Conservation (phyloP, 2,113 vertebrate species). For the Taurulus bubalis region DNA sequence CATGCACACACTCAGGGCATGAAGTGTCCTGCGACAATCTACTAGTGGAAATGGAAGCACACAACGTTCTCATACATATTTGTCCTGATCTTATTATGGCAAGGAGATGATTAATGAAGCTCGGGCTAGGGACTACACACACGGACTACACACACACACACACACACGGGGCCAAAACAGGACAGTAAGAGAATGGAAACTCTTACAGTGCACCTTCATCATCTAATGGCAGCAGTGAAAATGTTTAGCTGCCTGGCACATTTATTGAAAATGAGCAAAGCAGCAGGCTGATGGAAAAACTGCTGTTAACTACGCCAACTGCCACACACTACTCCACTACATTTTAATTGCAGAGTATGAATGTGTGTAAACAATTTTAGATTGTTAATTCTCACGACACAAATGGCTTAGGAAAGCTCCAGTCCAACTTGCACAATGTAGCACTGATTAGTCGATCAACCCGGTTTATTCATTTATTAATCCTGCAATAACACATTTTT, state of each 20-base stretch:
- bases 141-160: not conserved
- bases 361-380: constrained; percentile 34
- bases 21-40: not conserved
- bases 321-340: constrained; percentile 46
- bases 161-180: constrained; percentile 49
- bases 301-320: constrained; percentile 42
- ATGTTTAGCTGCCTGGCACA: constrained; percentile 65
- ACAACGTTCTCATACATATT: constrained; percentile 59
- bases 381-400: constrained; percentile 34
- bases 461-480: not conserved
- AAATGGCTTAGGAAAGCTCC: not conserved
- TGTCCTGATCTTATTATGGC: constrained; percentile 65
- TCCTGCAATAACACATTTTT: not conserved
- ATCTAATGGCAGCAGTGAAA: constrained; percentile 69
- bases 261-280: constrained; percentile 68
- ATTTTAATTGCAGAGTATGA: constrained; percentile 48
- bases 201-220: constrained; percentile 74
- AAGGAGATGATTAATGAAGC: constrained; percentile 77
- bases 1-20: constrained; percentile 32
- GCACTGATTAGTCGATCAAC: not conserved
- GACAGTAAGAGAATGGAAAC: constrained; percentile 72
- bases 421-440: not conserved
- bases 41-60: constrained; percentile 36
- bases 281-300: constrained; percentile 57
- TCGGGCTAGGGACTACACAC: constrained; percentile 27